Conservation (phyloP, 2,797 vertebrate genomes). For the Scolopax rusticola region DNA sequence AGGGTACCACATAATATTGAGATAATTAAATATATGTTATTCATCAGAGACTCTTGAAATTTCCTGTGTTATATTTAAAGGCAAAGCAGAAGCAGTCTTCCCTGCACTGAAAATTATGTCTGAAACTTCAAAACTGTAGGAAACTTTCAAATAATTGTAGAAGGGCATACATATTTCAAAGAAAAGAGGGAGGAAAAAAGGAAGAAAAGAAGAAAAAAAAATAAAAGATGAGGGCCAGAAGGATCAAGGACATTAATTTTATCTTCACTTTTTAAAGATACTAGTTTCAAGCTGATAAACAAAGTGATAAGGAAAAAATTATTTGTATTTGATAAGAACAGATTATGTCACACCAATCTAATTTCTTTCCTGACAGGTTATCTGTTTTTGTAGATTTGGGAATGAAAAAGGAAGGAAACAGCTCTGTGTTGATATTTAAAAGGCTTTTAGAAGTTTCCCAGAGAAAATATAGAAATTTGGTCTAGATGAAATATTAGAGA, state of each 20-base stretch:
- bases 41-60: neutral
- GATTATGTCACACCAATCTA: neutral
- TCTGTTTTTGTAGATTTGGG: neutral
- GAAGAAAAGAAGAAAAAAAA: too few relatives aligned
- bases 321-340: neutral
- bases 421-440: neutral
- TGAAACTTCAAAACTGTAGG: neutral
- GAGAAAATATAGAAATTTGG: neutral
- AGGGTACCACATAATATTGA: neutral
- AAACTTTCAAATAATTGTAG: neutral
- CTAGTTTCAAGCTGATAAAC: neutral
- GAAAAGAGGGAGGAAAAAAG: fast-evolving
- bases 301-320: neutral
- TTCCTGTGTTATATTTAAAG: neutral
- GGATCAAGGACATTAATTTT: neutral
- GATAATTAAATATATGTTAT: neutral
- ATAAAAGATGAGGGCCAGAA: neutral
- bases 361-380: neutral
- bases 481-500: neutral
- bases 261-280: neutral
- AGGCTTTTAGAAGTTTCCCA: neutral
- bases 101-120: neutral
- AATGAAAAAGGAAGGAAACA: neutral
- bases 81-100: neutral
- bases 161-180: neutral